Evolutionary conservation across 1,140 invertebrate species (phyloP), one percentile per base, ranked within the genome.

Genomic region (Lithobius niger): DNA sequence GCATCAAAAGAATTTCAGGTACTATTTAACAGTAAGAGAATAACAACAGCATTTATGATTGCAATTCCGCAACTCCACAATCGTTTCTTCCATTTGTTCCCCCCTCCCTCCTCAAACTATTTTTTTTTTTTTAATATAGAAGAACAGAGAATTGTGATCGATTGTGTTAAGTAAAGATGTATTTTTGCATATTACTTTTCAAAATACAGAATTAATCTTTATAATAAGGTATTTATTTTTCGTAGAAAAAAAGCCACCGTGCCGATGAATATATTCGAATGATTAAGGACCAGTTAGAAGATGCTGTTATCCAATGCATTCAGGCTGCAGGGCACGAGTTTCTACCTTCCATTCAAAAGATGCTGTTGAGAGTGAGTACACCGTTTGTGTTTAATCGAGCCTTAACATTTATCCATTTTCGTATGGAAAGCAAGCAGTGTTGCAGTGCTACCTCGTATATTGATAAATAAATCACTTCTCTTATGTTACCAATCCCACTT

Each of bases 221-320:
- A 36, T 10, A 10, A 36, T 36, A 10, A n/a, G 31, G n/a, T 36
- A 10, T 10, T 36, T 10, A 36, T 10, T 36, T 10, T 36, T 10
- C 76, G 36, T 71, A 91, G 78, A 86, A 84, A 74, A 79, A 81
- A 44, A 92, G 85, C 63, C 89, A 95, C 66, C 81, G 84, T 67
- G 86, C 92, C 1, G 88, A 96, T 70, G 91, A 95, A 66, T 95
- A 96, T 67, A 84, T 97, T 26, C 80, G 84, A 60, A 76, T 92
- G 53, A 86, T 97, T 3, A 86, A 86, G 62, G 79, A 84, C 25
- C 79, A 85, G 62, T 69, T 96, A 25, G 74, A 82, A 24, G 66
- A 72, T 40, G 91, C 92, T 13, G 87, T 97, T 0, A 77, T 80
- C 51, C 83, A 94, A 65, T 97, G 94, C 68, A 86, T 97, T 28